Base-by-base conservation (phyloP, 2,797 vertebrate genomes). In the Sparus aurata region DNA sequence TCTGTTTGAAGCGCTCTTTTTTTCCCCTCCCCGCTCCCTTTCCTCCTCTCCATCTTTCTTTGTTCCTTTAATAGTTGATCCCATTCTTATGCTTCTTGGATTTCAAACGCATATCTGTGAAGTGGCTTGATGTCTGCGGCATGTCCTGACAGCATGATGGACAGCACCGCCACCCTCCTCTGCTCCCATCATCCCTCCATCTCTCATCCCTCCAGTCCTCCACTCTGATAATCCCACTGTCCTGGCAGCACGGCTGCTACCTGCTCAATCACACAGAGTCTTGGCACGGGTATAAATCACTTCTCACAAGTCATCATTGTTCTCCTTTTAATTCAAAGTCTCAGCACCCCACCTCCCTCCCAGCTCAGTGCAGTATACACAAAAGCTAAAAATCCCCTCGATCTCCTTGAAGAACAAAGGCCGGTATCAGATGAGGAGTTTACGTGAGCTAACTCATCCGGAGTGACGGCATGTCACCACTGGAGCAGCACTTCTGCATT, bases 101-200 rank as follows among this genome's bases (percentile, higher is more conserved):
- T 95, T 96, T 95, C 95, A 95, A 95, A 95, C 85, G 69, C 80
- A 82, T 83, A 73, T 88, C 86, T 93, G 82, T 61, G 71, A 92
- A 87, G 87, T 80, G 83, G 79, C 89, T 90, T 83, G 90, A 90
- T 88, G 90, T 90, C 85, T 91, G 75, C 89, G 89, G 86, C 84
- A 58, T 90, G 87, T 89, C 86, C 82, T 83, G 90, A 88, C 91
- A 93, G 89, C 84, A 75, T 91, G 87, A 93, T 70, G 75, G 87
- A 93, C 87, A 81, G 61, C 75, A 11, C 75, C n/a, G 13, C 71
- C 74, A 17, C 45, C 72, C 23, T 22, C 22, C 69, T 17, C 17
- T 66, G 30, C 38, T 38, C 65, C 77, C 68, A 64, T 53, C 78
- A 52, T 70, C 64, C 65, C 81, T 70, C 58, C 67, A 72, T 69